These are phyloP conservation scores for Dysidea cf. avara DNA, from an alignment of 37 sponge, comb jelly and placozoan genomes.

Conservation along the genomic window DNA sequence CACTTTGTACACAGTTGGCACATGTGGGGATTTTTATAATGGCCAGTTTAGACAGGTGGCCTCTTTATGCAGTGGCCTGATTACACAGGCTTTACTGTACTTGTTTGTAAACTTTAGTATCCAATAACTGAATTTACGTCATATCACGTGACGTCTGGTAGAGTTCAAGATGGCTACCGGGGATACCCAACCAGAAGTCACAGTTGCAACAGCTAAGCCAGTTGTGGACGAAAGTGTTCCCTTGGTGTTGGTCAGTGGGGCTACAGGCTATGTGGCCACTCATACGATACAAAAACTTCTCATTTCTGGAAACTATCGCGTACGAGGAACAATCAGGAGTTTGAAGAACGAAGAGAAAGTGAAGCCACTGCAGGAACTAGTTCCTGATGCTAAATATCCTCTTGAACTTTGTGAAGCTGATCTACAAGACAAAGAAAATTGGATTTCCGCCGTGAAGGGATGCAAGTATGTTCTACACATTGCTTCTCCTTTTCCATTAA, in stretches of 20 bases:
- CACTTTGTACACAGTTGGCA: too few relatives aligned
- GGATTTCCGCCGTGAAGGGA: constrained; percentile 78
- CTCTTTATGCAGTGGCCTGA: too few relatives aligned
- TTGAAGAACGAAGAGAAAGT: constrained; percentile 63
- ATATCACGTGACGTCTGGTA: too few relatives aligned
- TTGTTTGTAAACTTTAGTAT: too few relatives aligned
- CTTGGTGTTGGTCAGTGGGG: constrained; percentile 90
- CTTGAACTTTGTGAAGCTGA: constrained; percentile 83
- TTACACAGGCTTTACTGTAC: too few relatives aligned
- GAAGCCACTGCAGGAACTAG: constrained; percentile 57
- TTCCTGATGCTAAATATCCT: constrained; percentile 63
- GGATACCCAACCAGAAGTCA: too few relatives aligned
- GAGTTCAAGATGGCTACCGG: too few relatives aligned
- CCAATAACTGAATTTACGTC: too few relatives aligned
- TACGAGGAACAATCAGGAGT: constrained; percentile 85
- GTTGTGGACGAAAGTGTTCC: constrained; percentile 30
- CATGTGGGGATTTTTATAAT: too few relatives aligned
- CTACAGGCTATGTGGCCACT: constrained; percentile 83
- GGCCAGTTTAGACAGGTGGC: too few relatives aligned
- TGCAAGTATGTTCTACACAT: constrained; percentile 88
- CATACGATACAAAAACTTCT: constrained; percentile 73
- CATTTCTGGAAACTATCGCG: constrained; percentile 42
- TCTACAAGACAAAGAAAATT: constrained; percentile 55
- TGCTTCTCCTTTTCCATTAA: constrained; percentile 80
- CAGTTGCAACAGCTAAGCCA: too few relatives aligned